These are phyloP conservation scores for Rhinophrynus dorsalis DNA, from an alignment of 2,797 vertebrate genomes.

Conservation along the genomic window DNA sequence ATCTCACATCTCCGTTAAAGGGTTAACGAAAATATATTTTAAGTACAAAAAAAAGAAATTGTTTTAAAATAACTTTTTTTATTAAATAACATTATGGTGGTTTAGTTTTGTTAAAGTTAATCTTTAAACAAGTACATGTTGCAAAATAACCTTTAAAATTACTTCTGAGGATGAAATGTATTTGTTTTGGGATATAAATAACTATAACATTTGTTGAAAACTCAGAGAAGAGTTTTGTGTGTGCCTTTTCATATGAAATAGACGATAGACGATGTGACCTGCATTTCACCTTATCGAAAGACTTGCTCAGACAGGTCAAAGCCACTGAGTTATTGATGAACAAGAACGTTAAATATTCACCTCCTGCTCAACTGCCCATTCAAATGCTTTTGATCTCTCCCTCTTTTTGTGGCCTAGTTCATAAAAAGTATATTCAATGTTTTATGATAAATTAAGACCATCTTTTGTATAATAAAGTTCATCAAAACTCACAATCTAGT, in stretches of 20 bases:
- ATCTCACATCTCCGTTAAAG: too few species aligned
- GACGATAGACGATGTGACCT: constrained; percentile 97
- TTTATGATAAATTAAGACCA: constrained; percentile 10
- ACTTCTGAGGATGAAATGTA: neutral
- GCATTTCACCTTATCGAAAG: constrained; percentile 90
- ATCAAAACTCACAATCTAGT: neutral
- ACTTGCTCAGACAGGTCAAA: constrained; percentile 95
- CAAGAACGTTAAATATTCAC: constrained; percentile 93
- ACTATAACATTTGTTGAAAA: neutral
- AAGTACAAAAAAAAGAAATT: too few species aligned
- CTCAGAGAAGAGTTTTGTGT: constrained; percentile 20
- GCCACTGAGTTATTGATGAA: constrained; percentile 91
- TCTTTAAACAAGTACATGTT: neutral
- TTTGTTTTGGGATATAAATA: neutral
- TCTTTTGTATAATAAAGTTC: neutral
- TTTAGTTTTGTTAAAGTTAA: neutral
- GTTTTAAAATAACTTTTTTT: too few species aligned
- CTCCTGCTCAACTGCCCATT: constrained; percentile 73
- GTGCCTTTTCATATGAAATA: constrained; percentile 84
- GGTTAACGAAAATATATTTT: too few species aligned
- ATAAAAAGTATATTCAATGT: constrained; percentile 61
- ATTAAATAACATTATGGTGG: too few species aligned
- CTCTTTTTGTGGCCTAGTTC: constrained; percentile 65
- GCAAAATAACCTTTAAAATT: neutral
- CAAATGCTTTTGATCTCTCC: constrained; percentile 73